phyloP scores from a whole-genome alignment of 2,113 vertebrate species.

The Pimephales promelas region DNA sequence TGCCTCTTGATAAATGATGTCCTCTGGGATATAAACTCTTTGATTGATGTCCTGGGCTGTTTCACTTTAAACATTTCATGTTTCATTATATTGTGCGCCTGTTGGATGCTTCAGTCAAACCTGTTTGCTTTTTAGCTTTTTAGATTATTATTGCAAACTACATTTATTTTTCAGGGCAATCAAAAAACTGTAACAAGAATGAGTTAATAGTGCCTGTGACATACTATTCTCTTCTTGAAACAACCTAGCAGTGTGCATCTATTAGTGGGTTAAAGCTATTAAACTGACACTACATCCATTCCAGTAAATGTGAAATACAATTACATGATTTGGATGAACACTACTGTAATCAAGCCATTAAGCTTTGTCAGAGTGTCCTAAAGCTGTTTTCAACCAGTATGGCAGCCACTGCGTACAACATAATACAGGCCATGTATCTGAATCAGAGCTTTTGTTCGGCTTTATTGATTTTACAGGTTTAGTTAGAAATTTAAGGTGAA shows the following conservation, averaged over 20 bases:
- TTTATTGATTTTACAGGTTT: conserved; percentile 11
- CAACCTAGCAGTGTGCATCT: not conserved
- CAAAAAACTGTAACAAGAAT: not conserved
- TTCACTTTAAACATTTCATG: conserved; percentile 13
- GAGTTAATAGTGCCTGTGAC: not conserved
- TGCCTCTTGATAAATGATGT: conserved; percentile 30
- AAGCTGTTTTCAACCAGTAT: not conserved
- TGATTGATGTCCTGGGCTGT: conserved; percentile 13
- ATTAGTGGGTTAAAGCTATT: not conserved
- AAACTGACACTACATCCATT: conserved; percentile 23
- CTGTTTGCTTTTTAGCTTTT: not conserved
- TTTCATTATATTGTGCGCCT: not conserved
- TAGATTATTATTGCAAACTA: not conserved
- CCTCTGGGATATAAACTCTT: conserved; percentile 4
- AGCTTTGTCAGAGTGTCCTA: conserved; percentile 10
- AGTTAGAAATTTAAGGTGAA: not conserved
- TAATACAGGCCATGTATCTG: not conserved
- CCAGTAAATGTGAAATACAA: conserved; percentile 16
- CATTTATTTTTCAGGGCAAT: not conserved
- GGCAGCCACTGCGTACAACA: not conserved
- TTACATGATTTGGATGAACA: not conserved
- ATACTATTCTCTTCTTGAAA: not conserved
- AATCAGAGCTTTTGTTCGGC: not conserved
- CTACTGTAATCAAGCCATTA: not conserved
- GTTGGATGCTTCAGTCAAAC: not conserved